A percentile compares a stretch with the other conserved stretches of the same genome.
phyloP scores from a whole-genome alignment of 2,797 vertebrate species.

The Acropternis orthonyx region DNA sequence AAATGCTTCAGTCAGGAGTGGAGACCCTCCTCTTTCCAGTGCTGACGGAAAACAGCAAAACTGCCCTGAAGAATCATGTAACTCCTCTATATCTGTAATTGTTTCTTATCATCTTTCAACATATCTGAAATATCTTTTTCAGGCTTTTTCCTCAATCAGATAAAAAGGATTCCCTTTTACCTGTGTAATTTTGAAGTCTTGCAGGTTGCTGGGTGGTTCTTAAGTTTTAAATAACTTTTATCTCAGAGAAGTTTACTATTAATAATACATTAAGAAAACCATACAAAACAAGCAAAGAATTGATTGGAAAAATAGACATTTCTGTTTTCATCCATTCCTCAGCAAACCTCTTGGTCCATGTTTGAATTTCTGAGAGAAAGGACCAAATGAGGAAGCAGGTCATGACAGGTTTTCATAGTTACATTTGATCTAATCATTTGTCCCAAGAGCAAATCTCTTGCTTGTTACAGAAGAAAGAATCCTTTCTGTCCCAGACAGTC shows the following conservation, averaged over 20 bases:
- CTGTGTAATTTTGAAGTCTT: not conserved
- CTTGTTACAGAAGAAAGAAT: not conserved
- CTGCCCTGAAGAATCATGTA: not conserved
- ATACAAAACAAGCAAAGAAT: not conserved
- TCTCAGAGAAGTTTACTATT: not conserved
- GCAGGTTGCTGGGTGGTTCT: not conserved
- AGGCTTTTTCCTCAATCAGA: not conserved
- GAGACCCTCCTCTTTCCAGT: not conserved
- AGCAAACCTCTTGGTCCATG: accelerated
- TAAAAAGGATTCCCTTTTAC: not conserved
- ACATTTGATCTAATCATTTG: not conserved
- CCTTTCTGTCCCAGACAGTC: not conserved
- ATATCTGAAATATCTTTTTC: not conserved
- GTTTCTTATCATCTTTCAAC: not conserved
- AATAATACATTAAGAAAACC: not conserved
- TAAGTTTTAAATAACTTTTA: not conserved
- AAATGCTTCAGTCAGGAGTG: not conserved
- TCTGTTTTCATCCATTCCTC: not conserved
- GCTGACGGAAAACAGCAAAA: not conserved
- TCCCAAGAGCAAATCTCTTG: not conserved
- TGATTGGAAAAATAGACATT: not conserved
- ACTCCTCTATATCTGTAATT: not conserved
- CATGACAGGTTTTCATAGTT: not conserved
- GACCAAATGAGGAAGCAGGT: not conserved
- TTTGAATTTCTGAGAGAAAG: not conserved